Evolutionary conservation across 2,888 invertebrate genomes (phyloP).

Genomic region (Anoplius nigerrimus): DNA sequence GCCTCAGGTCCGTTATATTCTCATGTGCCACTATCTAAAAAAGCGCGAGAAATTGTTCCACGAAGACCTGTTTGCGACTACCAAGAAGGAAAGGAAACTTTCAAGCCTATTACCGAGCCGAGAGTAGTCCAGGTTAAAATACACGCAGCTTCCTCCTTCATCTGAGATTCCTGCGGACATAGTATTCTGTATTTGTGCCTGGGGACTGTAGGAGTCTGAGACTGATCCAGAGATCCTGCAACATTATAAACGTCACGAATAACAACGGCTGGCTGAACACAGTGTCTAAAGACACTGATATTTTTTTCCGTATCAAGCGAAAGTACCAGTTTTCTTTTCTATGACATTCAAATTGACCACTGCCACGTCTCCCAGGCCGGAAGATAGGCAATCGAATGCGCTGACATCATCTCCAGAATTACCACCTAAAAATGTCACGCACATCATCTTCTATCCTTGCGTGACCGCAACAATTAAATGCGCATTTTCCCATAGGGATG

Average conservation of each 20-base stretch:
- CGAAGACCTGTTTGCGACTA: conserved; percentile 38
- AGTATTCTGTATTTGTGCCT: no score
- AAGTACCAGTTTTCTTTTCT: conserved; percentile 79
- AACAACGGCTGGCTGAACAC: no score
- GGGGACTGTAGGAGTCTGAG: no score
- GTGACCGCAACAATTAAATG: neutral
- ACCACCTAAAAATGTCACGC: conserved; percentile 19
- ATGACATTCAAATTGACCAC: conserved; percentile 82
- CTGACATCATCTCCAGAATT: conserved; percentile 30
- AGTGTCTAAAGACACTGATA: no score
- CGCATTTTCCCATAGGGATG: no score
- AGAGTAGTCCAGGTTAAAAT: conserved; percentile 67
- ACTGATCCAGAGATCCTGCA: no score
- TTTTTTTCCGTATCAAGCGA: conserved; percentile 7
- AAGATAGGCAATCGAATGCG: conserved; percentile 78
- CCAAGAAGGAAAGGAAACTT: neutral
- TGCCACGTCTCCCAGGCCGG: conserved; percentile 85
- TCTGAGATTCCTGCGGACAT: no score
- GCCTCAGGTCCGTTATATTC: conserved; percentile 77
- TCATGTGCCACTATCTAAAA: conserved; percentile 80
- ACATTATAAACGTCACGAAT: no score
- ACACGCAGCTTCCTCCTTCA: conserved; percentile 47
- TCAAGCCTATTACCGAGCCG: conserved; percentile 56
- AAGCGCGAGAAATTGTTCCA: neutral
- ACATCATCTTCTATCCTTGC: neutral